Evolutionary conservation across 2,888 invertebrate species (phyloP).

Genomic region (Tachina fera): DNA sequence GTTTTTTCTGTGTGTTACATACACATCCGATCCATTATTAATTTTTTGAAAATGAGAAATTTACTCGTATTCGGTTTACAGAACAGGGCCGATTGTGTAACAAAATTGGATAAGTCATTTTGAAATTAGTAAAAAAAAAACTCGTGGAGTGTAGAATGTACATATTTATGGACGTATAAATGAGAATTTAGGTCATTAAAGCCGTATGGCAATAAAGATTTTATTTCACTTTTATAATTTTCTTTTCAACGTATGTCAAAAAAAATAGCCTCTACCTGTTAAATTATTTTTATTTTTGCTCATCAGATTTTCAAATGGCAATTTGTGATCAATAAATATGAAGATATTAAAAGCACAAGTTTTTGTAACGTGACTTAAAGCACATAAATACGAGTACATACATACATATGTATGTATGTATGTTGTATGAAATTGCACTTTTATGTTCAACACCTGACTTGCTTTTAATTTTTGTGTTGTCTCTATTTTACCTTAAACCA

Average conservation of each 20-base stretch:
- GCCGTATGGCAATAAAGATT: too few species aligned
- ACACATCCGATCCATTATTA: too few species aligned
- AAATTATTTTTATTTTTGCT: constrained; percentile 13
- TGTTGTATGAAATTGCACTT: constrained; percentile 51
- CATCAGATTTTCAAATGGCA: constrained; percentile 13
- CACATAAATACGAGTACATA: constrained; percentile 7
- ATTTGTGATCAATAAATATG: constrained; percentile 25
- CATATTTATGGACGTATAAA: too few species aligned
- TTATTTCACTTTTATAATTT: too few species aligned
- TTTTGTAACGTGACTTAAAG: constrained; percentile 46
- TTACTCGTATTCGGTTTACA: too few species aligned
- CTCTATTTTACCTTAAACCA: constrained; percentile 31
- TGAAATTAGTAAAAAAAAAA: too few species aligned
- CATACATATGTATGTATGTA: constrained; percentile 1
- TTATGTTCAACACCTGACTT: constrained; percentile 66
- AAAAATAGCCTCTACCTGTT: not conserved
- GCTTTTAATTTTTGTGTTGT: constrained; percentile 50
- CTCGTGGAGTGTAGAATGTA: too few species aligned
- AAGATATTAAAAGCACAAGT: constrained; percentile 40
- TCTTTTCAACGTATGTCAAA: not conserved
- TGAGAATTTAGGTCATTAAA: too few species aligned
- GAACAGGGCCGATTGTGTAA: too few species aligned
- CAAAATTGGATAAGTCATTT: too few species aligned
- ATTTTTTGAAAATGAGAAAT: too few species aligned
- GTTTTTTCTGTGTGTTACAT: too few species aligned